Percentiles rank a stretch among this genome's conserved stretches.
Conservation (phyloP, 2,888 invertebrate genomes). For the Diadegma fenestrale region DNA sequence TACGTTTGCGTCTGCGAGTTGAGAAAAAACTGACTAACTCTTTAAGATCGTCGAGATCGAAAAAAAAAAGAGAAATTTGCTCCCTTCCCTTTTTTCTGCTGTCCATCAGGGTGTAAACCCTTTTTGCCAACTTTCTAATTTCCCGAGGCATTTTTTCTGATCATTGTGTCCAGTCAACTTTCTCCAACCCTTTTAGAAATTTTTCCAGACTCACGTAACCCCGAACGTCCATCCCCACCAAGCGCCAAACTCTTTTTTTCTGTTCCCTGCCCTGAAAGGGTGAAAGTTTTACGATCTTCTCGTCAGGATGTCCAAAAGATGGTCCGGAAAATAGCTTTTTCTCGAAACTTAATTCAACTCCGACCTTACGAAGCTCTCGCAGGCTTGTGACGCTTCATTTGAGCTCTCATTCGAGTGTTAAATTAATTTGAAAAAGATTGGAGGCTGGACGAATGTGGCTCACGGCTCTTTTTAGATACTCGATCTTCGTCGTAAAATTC, state of each 20-base stretch:
- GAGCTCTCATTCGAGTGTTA: constrained; percentile 51
- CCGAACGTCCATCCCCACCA: constrained; percentile 45
- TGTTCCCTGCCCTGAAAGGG: constrained; percentile 33
- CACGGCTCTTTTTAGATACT: constrained; percentile 45
- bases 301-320: constrained; percentile 33
- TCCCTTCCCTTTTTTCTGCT: constrained; percentile 72
- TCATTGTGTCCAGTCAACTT: constrained; percentile 73
- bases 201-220: constrained; percentile 33
- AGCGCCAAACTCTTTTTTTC: constrained; percentile 54
- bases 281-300: constrained; percentile 66
- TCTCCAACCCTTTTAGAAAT: constrained; percentile 74
- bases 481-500: constrained; percentile 46
- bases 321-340: constrained; percentile 34
- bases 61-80: constrained; percentile 79
- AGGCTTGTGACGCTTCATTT: constrained; percentile 40
- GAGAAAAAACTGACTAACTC: constrained; percentile 73
- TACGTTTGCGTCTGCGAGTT: constrained; percentile 62
- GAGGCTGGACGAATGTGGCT: constrained; percentile 39
- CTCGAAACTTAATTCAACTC: constrained; percentile 42
- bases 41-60: constrained; percentile 48
- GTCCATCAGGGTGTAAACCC: constrained; percentile 67
- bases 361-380: constrained; percentile 22
- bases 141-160: constrained; percentile 68
- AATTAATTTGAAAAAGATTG: constrained; percentile 62
- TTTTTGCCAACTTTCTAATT: constrained; percentile 78